These are phyloP conservation scores for Phrynocephalus guinanensis DNA, from an alignment of 2,797 vertebrate species.

Conservation along the genomic window DNA sequence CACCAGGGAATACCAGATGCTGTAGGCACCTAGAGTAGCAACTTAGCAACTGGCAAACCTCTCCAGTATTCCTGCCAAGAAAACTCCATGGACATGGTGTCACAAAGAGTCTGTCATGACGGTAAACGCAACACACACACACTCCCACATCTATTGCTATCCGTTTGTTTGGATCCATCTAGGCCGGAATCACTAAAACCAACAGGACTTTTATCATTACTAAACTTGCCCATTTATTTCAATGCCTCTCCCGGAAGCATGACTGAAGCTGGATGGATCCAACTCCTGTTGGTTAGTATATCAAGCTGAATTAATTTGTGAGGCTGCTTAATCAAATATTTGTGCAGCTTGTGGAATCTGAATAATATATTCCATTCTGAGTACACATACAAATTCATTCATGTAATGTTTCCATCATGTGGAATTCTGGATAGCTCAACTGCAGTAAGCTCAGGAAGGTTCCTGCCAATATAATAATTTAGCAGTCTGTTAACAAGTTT, in stretches of 20 bases:
- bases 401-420: not conserved
- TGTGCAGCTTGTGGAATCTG: slow-evolving; percentile 4
- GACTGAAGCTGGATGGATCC: not conserved
- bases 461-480: not conserved
- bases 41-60: no score
- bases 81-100: no score
- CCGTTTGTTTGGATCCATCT: not conserved
- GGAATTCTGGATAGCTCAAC: not conserved
- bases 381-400: not conserved
- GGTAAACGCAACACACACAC: no score
- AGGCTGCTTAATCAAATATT: not conserved
- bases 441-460: not conserved
- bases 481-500: not conserved
- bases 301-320: slow-evolving; percentile 6
- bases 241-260: not conserved
- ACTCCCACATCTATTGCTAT: not conserved
- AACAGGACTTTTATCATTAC: not conserved
- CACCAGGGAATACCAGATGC: no score
- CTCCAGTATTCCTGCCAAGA: no score
- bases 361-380: slow-evolving; percentile 11
- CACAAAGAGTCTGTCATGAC: no score
- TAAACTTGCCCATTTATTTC: not conserved
- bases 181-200: not conserved
- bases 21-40: no score
- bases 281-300: not conserved